Evolutionary conservation across 2,113 vertebrate species (phyloP).

Genomic region (Cochlearius cochlearius): DNA sequence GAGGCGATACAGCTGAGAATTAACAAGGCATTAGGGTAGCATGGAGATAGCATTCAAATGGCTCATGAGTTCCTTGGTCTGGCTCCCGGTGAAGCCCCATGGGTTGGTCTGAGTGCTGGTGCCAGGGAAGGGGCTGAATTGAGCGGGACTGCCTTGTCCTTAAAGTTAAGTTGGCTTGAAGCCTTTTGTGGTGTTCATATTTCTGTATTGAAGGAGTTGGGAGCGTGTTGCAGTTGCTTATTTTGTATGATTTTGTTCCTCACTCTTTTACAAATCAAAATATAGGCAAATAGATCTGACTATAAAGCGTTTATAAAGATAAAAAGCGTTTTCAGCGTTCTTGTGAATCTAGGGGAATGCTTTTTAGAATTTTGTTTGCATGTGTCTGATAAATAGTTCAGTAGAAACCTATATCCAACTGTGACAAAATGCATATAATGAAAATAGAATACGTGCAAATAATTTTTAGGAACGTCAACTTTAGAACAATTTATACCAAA

Average conservation of each 20-base stretch:
- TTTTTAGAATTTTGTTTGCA: neutral
- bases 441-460: neutral
- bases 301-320: too few relatives aligned
- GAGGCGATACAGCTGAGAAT: neutral
- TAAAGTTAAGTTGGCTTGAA: neutral
- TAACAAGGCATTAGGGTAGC: neutral
- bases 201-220: neutral
- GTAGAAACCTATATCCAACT: neutral
- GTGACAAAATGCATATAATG: neutral
- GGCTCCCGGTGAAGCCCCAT: neutral
- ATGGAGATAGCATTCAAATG: neutral
- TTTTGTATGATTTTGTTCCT: neutral
- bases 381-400: neutral
- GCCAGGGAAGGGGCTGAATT: neutral
- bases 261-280: neutral
- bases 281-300: neutral
- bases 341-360: neutral
- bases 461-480: neutral
- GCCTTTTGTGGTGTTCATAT: neutral
- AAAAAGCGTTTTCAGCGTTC: neutral
- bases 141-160: neutral
- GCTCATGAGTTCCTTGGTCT: neutral
- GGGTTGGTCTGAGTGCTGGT: neutral
- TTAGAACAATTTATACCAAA: neutral
- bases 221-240: neutral